Base-by-base conservation (phyloP, 2,888 invertebrate genomes). In the Athalia rosae region DNA sequence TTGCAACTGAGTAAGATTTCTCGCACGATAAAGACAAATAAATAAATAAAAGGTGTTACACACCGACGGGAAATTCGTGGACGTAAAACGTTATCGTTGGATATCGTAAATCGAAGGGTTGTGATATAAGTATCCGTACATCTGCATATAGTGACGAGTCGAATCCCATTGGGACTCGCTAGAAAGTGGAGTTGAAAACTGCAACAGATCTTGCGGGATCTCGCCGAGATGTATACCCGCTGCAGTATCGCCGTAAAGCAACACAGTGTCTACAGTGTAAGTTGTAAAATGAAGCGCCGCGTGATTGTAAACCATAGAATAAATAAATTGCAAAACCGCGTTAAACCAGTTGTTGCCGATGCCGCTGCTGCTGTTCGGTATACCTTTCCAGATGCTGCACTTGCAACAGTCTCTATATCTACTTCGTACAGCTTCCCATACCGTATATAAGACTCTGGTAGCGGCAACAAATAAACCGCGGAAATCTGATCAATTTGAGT, bases 401-500 rank as follows among this genome's bases (percentile, higher is more conserved):
- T 15, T 69, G 45, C 43, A 53, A 7, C 56, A 41, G 41, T 11
- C 15, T 50, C 53, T n/a, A 53, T 28, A 28, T 28, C 28, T 28
- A 28, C 28, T 28, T 28, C 28, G 28, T 28, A 28, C 28, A 28
- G 28, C 28, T 28, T 28, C 28, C 28, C 28, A 28, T 28, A 28
- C 28, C 28, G 28, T 28, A 28, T 28, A 53, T 13, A 48, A 53
- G 53, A 67, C 50, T 28, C 8, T 8, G 62, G 7, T 8, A 9
- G 5, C 28, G 28, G 28, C 58, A 28, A 28, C 28, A 58, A 58
- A 47, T 15, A 74, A 74, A 74, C 74, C 45, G 59, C 47, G 41
- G 28, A 43, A 50, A 62, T 47, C 58, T 62, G 74, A 74, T 74
- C 74, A 74, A 62, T 61, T 74, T 74, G 48, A 74, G 74, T 74